Conservation (phyloP, 2,888 invertebrate species). For the Melipona beecheii region DNA sequence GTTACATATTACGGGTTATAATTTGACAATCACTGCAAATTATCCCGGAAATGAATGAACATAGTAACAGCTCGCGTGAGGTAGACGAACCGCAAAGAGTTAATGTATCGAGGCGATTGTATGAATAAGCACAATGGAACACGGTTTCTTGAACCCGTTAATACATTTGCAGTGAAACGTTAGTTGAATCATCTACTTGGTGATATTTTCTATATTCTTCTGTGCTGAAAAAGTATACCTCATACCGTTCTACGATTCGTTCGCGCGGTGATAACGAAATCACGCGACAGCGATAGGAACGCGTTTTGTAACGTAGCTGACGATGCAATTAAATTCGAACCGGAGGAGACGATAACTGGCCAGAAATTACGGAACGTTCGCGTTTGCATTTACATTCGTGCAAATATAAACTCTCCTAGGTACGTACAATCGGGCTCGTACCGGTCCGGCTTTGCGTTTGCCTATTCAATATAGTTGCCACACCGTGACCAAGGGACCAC, state of each 20-base stretch:
- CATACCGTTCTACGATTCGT: not conserved
- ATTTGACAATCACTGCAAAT: not conserved
- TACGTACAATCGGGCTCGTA: conserved; percentile 67
- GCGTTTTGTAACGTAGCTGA: conserved; percentile 57
- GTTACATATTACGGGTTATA: not conserved
- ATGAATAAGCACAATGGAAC: conserved; percentile 25
- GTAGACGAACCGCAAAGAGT: conserved; percentile 10
- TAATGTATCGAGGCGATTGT: conserved; percentile 14
- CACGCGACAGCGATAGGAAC: conserved; percentile 31
- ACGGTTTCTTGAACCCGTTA: conserved; percentile 30
- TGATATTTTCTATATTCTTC: conserved; percentile 1
- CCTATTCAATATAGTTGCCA: conserved; percentile 75
- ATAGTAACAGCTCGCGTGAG: not conserved
- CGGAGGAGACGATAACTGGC: conserved; percentile 78
- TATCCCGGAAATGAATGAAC: conserved; percentile 4
- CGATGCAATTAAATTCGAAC: conserved; percentile 66
- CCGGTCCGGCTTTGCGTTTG: conserved; percentile 68
- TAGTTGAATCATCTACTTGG: conserved; percentile 8
- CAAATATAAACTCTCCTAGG: conserved; percentile 67
- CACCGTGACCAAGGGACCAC: conserved; percentile 69
- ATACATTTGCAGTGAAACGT: conserved; percentile 6
- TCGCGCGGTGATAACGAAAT: conserved; percentile 37
- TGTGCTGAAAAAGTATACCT: not conserved
- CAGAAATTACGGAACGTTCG: conserved; percentile 76
- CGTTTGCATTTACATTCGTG: conserved; percentile 69